Base-by-base conservation (phyloP, 2,888 invertebrate genomes). In the Eupeodes luniger region DNA sequence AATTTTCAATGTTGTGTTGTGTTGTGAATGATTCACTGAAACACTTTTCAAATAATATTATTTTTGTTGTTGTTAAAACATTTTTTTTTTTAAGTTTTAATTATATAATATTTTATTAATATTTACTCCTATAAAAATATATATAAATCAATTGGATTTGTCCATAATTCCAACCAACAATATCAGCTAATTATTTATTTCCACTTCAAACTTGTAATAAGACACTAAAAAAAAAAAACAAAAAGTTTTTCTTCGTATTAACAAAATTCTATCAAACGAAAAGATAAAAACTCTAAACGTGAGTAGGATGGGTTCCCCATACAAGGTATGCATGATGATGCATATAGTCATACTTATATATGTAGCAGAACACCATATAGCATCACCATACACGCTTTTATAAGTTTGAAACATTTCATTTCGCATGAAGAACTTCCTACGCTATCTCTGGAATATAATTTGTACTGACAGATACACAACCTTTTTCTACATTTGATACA, bases 391-490 rank as follows among this genome's bases (percentile, higher is more conserved):
- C 59, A 67, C 57, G n/a, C 36, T 51, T 9, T 40, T 9, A 40
- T 19, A 14, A 27, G 47, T 67, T 74, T 59, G 57, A 3, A 59
- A 59, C n/a, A 57, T 19, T 59, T 81, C 57, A 49, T 49, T 59
- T 74, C 66, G 11, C 49, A 59, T 59, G 40, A n/a, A 66, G 14
- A 66, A 59, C 66, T 66, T 67, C 81, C 81, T 81, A 74, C 81
- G 74, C 81, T 59, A 59, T 59, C 36, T 59, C 57, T 44, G 66
- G 57, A 66, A 66, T 66, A 66, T 40, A 27, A 66, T 75, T 75
- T 51, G 19, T 74, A 51, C 51, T 19, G 66, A 49, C 57, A 74
- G 81, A 81, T 81, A 75, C 66, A 59, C 66, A 81, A 74, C 81
- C 59, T 74, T 74, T 75, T 81, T 59, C 40, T 40, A 40, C 59